These are phyloP conservation scores for Mesoclemmys tuberculata DNA, from an alignment of 2,113 vertebrate genomes.

Conservation along the genomic window DNA sequence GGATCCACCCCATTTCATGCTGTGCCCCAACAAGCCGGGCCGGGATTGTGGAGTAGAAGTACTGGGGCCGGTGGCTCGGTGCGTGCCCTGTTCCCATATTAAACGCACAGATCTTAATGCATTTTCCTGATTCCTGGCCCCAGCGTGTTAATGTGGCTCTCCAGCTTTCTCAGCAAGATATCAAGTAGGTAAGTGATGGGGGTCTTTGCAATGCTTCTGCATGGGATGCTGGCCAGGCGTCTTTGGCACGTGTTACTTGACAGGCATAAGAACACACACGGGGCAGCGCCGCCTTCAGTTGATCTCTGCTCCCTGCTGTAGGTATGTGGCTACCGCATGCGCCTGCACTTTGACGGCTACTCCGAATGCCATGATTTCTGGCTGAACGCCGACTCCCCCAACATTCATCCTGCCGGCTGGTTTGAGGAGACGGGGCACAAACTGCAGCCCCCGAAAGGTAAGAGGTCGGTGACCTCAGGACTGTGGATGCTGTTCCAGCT, in stretches of 20 bases:
- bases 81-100: background rate
- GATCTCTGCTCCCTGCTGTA: conserved; percentile 53
- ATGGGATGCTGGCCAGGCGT: background rate
- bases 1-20: background rate
- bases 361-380: conserved; percentile 98
- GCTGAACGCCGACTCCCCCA: conserved; percentile 94
- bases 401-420: conserved; percentile 95
- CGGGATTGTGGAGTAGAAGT: background rate
- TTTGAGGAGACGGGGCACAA: conserved; percentile 95
- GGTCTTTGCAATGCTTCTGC: fast-evolving
- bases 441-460: conserved; percentile 96
- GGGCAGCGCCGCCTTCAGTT: background rate
- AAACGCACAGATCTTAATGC: background rate
- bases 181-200: background rate
- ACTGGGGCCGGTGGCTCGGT: background rate
- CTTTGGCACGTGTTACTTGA: background rate
- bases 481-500: background rate
- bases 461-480: conserved; percentile 26
- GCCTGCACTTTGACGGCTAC: conserved; percentile 97
- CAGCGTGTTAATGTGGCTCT: background rate
- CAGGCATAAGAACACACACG: background rate
- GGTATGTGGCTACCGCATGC: conserved; percentile 95
- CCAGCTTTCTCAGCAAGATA: background rate
- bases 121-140: background rate
- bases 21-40: no score